A percentile compares a stretch with the other conserved stretches of the same genome.
These are phyloP conservation scores for Brachionus koreanus DNA, from an alignment of 1,140 invertebrate species.

Conservation along the genomic window DNA sequence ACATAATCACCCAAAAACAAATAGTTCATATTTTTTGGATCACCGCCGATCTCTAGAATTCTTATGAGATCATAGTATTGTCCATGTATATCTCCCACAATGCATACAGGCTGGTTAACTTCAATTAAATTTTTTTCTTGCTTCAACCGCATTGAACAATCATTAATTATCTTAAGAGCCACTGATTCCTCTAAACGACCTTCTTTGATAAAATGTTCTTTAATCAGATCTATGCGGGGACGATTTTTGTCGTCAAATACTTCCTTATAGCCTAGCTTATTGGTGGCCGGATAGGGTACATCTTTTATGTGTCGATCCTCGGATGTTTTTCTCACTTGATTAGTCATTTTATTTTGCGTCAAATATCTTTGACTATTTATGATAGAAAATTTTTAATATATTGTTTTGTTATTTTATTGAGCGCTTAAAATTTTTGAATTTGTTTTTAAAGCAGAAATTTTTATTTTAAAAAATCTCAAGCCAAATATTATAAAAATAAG, in stretches of 20 bases:
- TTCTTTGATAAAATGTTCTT: conserved; percentile 22
- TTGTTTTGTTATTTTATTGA: not conserved
- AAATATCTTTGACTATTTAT: not conserved
- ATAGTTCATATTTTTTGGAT: conserved; percentile 61
- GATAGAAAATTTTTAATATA: not conserved
- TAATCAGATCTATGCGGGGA: conserved; percentile 1
- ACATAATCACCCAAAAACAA: conserved; percentile 61
- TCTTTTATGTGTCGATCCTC: not conserved
- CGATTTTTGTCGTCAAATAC: not conserved
- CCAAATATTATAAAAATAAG: not conserved
- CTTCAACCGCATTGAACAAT: conserved; percentile 60
- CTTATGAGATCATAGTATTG: conserved; percentile 63
- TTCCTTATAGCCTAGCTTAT: not conserved
- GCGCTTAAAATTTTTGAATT: not conserved
- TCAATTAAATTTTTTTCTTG: conserved; percentile 65
- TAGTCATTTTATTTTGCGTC: not conserved
- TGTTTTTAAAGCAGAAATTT: not conserved
- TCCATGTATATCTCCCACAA: conserved; percentile 65
- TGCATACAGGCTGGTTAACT: conserved; percentile 64
- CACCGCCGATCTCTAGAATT: conserved; percentile 59
- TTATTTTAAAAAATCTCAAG: not conserved
- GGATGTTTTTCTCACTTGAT: not conserved
- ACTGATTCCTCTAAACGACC: conserved; percentile 24
- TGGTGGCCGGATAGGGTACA: conserved; percentile 18
- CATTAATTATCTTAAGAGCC: conserved; percentile 4